A percentile compares a stretch with the other conserved stretches of the same genome.
These are phyloP conservation scores for Carollia perspicillata DNA, from an alignment of 2,113 vertebrate genomes.

Conservation along the genomic window DNA sequence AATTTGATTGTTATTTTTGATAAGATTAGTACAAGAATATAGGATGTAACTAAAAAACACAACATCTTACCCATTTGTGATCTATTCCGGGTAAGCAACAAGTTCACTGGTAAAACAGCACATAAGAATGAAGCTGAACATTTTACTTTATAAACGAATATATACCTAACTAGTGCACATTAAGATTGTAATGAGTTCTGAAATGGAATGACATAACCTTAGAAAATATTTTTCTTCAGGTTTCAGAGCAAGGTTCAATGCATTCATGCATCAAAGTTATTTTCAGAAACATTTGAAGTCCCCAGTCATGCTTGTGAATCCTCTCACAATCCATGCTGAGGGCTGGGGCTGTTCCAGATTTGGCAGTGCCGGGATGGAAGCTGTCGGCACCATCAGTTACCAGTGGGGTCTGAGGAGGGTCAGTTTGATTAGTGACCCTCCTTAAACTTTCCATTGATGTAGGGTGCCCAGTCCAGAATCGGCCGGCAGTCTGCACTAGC, in stretches of 20 bases:
- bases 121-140: not conserved
- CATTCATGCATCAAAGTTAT: not conserved
- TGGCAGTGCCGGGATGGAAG: not conserved
- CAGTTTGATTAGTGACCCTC: constrained; percentile 83
- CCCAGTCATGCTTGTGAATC: accelerated
- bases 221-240: not conserved
- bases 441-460: constrained; percentile 91
- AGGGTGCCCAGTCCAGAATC: constrained; percentile 93
- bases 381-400: constrained; percentile 14
- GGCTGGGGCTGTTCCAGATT: not conserved
- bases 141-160: not conserved
- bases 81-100: not conserved
- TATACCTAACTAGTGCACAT: not conserved
- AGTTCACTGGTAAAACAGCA: not conserved
- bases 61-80: not conserved
- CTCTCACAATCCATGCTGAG: not conserved
- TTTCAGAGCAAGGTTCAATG: constrained; percentile 20
- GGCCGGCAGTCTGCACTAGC: constrained; percentile 90
- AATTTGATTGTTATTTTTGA: not conserved
- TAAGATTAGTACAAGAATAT: not conserved
- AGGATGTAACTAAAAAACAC: not conserved
- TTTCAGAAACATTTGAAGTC: not conserved
- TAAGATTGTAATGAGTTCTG: not conserved
- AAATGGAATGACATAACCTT: not conserved
- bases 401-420: not conserved